phyloP scores from a whole-genome alignment of 2,113 vertebrate genomes.

The Boleophthalmus pectinirostris region DNA sequence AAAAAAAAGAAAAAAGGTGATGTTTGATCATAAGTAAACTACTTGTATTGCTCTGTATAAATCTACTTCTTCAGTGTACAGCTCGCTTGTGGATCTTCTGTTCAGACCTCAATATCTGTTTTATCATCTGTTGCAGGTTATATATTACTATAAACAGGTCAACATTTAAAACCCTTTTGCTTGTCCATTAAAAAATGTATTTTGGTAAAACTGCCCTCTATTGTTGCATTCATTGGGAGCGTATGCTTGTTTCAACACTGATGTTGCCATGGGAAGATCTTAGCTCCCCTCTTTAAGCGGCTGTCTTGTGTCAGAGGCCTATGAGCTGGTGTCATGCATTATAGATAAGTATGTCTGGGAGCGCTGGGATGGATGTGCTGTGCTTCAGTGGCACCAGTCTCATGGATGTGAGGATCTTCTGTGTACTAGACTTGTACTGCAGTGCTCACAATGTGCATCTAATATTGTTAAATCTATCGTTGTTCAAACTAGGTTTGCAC shows the following conservation, averaged over 20 bases:
- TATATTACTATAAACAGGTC: background rate
- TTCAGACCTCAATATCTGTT: background rate
- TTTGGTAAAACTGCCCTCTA: no score
- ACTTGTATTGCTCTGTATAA: background rate
- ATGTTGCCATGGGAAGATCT: conserved; percentile 12
- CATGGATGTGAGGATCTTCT: conserved; percentile 9
- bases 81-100: background rate
- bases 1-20: background rate
- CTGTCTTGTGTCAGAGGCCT: conserved; percentile 32
- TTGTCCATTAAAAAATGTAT: background rate
- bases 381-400: conserved; percentile 31
- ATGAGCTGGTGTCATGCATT: conserved; percentile 72
- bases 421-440: background rate
- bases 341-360: conserved; percentile 71
- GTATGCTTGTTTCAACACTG: background rate
- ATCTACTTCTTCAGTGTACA: no score
- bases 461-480: background rate
- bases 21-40: background rate
- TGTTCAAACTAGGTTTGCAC: background rate
- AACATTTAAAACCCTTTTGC: background rate
- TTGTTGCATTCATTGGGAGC: background rate
- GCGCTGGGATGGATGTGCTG: conserved; percentile 48
- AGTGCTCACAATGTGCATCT: background rate
- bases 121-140: background rate
- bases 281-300: background rate